These are phyloP conservation scores for Clarias gariepinus DNA, from an alignment of 2,113 vertebrate species.

Conservation along the genomic window DNA sequence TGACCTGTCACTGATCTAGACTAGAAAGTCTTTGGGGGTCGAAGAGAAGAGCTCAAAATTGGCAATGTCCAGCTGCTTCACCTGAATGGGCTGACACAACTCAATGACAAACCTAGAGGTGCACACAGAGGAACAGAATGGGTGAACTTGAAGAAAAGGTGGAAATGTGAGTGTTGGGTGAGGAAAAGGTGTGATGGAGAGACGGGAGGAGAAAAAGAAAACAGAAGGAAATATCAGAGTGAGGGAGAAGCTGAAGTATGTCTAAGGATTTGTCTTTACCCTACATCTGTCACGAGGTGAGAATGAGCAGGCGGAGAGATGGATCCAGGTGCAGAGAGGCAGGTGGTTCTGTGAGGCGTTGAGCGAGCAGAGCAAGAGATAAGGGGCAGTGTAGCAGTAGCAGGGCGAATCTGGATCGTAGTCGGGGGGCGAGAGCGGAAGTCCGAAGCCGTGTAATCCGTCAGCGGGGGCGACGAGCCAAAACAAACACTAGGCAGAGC, in stretches of 20 bases:
- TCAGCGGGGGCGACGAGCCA: too few species aligned
- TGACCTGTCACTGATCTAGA: constrained; percentile 97
- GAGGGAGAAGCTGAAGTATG: background rate
- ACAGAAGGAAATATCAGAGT: constrained; percentile 12
- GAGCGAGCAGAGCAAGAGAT: too few species aligned
- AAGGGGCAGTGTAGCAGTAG: too few species aligned
- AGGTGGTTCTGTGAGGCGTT: too few species aligned
- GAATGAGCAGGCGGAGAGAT: too few species aligned
- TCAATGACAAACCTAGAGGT: constrained; percentile 94
- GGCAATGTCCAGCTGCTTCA: constrained; percentile 96
- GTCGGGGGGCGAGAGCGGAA: too few species aligned
- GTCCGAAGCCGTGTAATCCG: too few species aligned
- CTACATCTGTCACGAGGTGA: too few species aligned
- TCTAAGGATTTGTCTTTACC: background rate
- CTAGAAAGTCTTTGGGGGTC: constrained; percentile 94
- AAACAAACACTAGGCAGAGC: too few species aligned
- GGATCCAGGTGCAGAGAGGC: too few species aligned
- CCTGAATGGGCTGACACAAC: constrained; percentile 97
- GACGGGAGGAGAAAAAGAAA: background rate
- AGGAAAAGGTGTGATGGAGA: background rate
- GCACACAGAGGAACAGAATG: constrained; percentile 38
- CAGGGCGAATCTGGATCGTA: too few species aligned
- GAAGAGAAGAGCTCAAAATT: constrained; percentile 99
- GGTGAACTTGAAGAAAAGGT: constrained; percentile 5
- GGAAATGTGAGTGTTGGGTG: background rate